Evolutionary conservation across 2,888 invertebrate species (phyloP), one percentile per base, ranked within the genome.

Genomic region (Pseudococcus longispinus): DNA sequence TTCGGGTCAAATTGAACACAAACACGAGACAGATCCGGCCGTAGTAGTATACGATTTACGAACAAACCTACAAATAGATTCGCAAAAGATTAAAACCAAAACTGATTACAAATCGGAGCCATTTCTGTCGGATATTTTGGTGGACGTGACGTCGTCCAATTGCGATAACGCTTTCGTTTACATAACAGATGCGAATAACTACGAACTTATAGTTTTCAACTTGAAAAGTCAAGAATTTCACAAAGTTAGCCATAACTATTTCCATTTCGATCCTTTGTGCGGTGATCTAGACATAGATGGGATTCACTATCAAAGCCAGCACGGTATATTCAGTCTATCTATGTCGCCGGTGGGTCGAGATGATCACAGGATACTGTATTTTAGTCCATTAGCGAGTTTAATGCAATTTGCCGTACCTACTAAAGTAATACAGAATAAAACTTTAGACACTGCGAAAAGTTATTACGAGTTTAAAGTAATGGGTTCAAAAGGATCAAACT

Each of bases 361-460:
- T 88, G 89, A 89, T 6, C 89, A 89, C 84, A 92, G 95, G 82
- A 91, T 93, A 2, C 90, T 96, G 42, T 96, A 93, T 89, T 96
- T 95, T 90, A 95, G 96, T 91, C 93, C 96, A 0, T 93, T 96
- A 94, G 95, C 96, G 0, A 95, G 96, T 90, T 94, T 93, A 89
- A 93, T 94, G 89, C 95, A 96, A 90, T 96, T 95, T 90, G 93
- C 93, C 87, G 94, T 96, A 0, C 92, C 93, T 88, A 89, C 90
- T 5, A 88, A 88, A 86, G 92, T 95, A 77, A 91, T 96, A 65
- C 93, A 94, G 90, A 95, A 96, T 90, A 93, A 94, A 91, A 93
- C 93, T 32, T 91, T 93, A 89, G 92, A 93, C 88, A 51, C 85
- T 9, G 95, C 96, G 90, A 92, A 93, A 88, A 93, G 93, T 77